Base-by-base conservation (phyloP, 2,888 invertebrate species). In the Deladenus siricidicola region DNA sequence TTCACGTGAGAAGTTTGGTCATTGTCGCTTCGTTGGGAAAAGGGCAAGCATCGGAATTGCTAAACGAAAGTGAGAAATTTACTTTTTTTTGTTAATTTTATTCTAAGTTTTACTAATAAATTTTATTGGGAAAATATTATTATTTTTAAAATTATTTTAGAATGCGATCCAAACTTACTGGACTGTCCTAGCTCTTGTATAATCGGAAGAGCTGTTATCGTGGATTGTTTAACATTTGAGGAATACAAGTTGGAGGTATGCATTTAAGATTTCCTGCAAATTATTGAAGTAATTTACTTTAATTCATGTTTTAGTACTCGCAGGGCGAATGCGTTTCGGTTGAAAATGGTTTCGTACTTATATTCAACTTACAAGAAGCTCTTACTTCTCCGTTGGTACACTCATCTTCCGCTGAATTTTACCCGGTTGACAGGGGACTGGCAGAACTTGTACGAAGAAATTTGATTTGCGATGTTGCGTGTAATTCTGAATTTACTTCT, bases 381-480 rank as follows among this genome's bases (percentile, higher is more conserved):
- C 39, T 56, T 8, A 6, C 50, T 14, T 24, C 6, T 8, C 56
- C 56, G 21, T 14, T 56, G 24, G 30, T 39, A 53, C 29, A 17
- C n/a, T 17, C 26, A n/a, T 24, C 54, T 14, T 21, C 39, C 14
- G 34, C 53, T n/a, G 52, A 58, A 14, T 56, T 72, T 26, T 70
- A 69, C 52, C 68, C 71, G 34, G 51, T 73, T 56, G 71, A 71
- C 56, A 58, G 63, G 48, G 60, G 63, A 26, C 55, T 68, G 63
- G 64, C 62, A n/a, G 39, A 62, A 34, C 56, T 66, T 4, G 34
- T 70, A 56, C 60, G 21, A 17, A 43, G 39, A 26, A 26, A 28
- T 10, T 19, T 56, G 17, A 23, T 56, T 10, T 21, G 28, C 10
- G 56, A 28, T n/a, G 51, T 1, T 24, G 26, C n/a, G 24, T 56